Evolutionary conservation across 1,140 invertebrate genomes (phyloP).

Genomic region (Drosophila teissieri): DNA sequence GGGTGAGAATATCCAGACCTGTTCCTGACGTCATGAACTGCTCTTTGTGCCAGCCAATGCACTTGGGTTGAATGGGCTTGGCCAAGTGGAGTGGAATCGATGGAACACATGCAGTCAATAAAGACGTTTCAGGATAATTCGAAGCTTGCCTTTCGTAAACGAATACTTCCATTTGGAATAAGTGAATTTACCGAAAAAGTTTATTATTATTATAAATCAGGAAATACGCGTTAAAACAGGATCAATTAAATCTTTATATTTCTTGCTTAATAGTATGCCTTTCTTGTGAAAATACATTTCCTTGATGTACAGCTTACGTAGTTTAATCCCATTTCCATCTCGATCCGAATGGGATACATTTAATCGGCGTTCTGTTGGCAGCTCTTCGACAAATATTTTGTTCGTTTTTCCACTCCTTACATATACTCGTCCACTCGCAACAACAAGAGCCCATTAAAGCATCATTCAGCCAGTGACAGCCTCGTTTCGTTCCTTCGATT

Average conservation of each 20-base stretch:
- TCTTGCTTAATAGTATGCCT: too few relatives aligned
- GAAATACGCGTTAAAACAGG: too few relatives aligned
- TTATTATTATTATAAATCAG: too few relatives aligned
- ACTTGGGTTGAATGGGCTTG: conserved; percentile 9
- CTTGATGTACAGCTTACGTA: background rate
- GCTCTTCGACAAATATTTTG: background rate
- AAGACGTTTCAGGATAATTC: conserved; percentile 6
- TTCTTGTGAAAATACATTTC: too few relatives aligned
- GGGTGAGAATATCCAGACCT: conserved; percentile 13
- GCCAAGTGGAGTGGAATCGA: conserved; percentile 23
- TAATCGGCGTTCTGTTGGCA: background rate
- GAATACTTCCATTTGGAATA: background rate
- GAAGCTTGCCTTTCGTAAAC: background rate
- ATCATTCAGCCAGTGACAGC: conserved; percentile 65
- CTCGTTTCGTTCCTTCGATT: conserved; percentile 38
- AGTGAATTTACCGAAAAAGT: background rate
- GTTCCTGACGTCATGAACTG: conserved; percentile 39
- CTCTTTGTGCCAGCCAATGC: conserved; percentile 6
- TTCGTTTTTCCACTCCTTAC: conserved; percentile 6
- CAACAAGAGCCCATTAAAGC: conserved; percentile 56
- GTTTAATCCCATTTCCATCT: background rate
- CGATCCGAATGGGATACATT: background rate
- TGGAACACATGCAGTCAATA: conserved; percentile 18
- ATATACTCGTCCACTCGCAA: background rate
- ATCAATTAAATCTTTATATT: too few relatives aligned